Percentiles rank a stretch among this genome's conserved stretches.
Evolutionary conservation across 2,888 invertebrate species (phyloP).

Genomic region (Nemurella pictetii): DNA sequence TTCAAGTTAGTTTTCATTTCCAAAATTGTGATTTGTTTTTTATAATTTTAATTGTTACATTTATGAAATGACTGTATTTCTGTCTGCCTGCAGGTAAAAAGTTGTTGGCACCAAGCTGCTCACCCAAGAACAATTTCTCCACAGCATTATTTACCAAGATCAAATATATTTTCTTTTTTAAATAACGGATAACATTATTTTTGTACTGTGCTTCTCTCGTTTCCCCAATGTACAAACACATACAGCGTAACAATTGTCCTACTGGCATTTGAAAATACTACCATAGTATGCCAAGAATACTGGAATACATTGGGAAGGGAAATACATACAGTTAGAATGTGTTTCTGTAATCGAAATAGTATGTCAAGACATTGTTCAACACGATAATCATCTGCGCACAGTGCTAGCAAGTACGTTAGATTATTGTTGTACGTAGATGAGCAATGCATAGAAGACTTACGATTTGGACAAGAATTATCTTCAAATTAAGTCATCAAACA

Average conservation of each 20-base stretch:
- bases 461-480: neutral
- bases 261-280: conserved; percentile 38
- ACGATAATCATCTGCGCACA: conserved; percentile 27
- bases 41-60: conserved; percentile 2
- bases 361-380: conserved; percentile 33
- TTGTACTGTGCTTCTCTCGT: conserved; percentile 39
- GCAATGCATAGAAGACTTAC: conserved; percentile 27
- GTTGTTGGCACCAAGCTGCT: conserved; percentile 21
- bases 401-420: conserved; percentile 26
- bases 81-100: conserved; percentile 23
- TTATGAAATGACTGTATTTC: neutral
- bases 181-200: conserved; percentile 34
- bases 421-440: conserved; percentile 30
- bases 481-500: neutral
- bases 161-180: conserved; percentile 34
- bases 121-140: conserved; percentile 12
- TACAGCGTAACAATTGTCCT: conserved; percentile 34
- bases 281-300: conserved; percentile 37
- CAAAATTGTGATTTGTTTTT: neutral
- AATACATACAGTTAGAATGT: conserved; percentile 37
- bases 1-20: neutral
- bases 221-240: conserved; percentile 38
- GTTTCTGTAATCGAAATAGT: conserved; percentile 34
- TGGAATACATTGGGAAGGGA: conserved; percentile 35
- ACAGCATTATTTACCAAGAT: conserved; percentile 32